These are phyloP conservation scores for Colius striatus DNA, from an alignment of 2,113 vertebrate species.

Conservation along the genomic window DNA sequence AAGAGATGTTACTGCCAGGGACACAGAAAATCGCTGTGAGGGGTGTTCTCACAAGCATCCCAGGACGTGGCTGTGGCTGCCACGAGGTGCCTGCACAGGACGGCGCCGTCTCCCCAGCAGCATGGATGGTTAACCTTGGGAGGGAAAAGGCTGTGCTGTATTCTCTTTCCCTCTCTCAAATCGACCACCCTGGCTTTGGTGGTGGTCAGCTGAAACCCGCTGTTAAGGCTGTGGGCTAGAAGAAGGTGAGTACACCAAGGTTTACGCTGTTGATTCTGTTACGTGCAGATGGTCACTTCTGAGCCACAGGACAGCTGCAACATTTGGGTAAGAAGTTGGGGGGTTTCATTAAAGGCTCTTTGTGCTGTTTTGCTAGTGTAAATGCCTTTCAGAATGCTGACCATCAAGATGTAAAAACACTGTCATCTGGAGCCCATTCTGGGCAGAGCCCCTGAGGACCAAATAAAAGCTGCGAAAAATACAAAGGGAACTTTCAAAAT, in stretches of 20 bases:
- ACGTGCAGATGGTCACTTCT: neutral
- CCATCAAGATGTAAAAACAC: neutral
- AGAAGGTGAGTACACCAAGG: neutral
- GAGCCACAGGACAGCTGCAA: neutral
- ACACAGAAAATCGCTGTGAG: fast-evolving
- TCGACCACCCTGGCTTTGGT: neutral
- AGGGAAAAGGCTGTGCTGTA: neutral
- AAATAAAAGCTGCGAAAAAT: neutral
- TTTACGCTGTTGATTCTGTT: neutral
- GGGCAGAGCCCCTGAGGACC: neutral
- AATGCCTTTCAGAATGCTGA: neutral
- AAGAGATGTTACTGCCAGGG: neutral
- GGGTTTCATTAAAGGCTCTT: neutral
- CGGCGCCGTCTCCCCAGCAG: fast-evolving
- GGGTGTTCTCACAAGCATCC: neutral
- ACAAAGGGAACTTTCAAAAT: neutral
- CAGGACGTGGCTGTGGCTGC: neutral
- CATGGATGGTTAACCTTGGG: neutral
- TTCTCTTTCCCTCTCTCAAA: neutral
- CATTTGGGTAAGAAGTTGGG: neutral
- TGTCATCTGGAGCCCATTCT: neutral
- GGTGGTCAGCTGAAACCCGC: neutral
- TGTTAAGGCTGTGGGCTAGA: neutral
- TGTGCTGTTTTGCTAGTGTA: neutral
- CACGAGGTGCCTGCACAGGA: neutral